A percentile compares a stretch with the other conserved stretches of the same genome.
Evolutionary conservation across 1,140 invertebrate species (phyloP).

Genomic region (Platorchestia sp.): DNA sequence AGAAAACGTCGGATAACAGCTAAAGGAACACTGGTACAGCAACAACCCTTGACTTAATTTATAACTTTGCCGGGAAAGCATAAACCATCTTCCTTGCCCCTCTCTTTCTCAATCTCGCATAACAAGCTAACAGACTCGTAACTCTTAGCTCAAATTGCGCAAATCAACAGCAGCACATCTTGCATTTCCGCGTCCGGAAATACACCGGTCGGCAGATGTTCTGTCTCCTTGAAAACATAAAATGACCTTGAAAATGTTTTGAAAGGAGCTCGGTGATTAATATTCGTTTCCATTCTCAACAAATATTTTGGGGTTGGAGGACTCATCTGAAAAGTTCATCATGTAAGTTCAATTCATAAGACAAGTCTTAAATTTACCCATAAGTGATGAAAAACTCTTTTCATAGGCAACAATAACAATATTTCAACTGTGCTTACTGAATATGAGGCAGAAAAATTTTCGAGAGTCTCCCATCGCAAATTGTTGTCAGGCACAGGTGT

Average conservation of each 20-base stretch:
- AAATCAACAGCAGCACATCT: background rate
- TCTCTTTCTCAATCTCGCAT: no score
- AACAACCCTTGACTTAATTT: no score
- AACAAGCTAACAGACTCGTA: background rate
- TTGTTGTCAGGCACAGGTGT: background rate
- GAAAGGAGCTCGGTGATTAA: background rate
- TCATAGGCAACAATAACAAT: background rate
- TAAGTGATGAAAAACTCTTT: background rate
- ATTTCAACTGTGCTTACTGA: background rate
- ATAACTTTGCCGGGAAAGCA: no score
- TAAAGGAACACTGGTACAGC: no score
- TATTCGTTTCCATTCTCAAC: background rate
- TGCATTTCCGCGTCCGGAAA: background rate
- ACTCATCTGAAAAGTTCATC: background rate
- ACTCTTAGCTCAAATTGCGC: background rate
- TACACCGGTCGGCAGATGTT: background rate
- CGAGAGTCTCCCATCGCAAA: background rate
- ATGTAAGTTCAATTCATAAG: background rate
- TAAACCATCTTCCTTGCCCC: no score
- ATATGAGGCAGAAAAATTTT: background rate
- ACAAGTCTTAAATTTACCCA: background rate
- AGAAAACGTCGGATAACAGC: no score
- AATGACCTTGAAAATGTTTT: background rate
- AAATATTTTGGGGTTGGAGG: background rate
- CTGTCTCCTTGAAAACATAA: background rate